Base-by-base conservation (phyloP, 2,888 invertebrate species). In the Papilio protenor region DNA sequence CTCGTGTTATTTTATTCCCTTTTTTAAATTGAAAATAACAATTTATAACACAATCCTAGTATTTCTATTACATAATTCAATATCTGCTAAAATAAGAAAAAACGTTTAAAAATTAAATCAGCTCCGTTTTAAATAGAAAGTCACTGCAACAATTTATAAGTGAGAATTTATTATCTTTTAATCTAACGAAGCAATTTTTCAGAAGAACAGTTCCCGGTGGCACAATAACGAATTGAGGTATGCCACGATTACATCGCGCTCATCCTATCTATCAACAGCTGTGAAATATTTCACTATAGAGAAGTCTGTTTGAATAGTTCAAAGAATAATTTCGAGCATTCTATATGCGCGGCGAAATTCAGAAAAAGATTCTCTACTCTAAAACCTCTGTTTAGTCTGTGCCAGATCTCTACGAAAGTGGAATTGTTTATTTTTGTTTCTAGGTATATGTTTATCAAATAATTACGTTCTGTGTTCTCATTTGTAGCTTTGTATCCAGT, bases 311-410 rank as follows among this genome's bases (percentile, higher is more conserved):
- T 75, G 64, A 72, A 78, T 52, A 66, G 75, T 78, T 75, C 71
- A 75, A 78, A 78, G 78, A 59, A 75, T 72, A 71, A 18, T 72
- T 45, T 71, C 52, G 45, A 55, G 47, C 77, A 64, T 78, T 78
- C 75, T 71, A 69, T 78, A 75, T 66, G 75, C 72, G 55, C 64
- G 55, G 18, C 33, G 70, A 72, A 64, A 75, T 52, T 52, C 27
- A 57, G 55, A 78, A 75, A 78, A 71, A n/a, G n/a, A 75, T 78
- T 75, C 66, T 72, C 78, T 75, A 66, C 70, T 77, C 52, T 52
- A 77, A 47, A 71, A 78, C 57, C 61, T 75, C 64, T 75, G 78
- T 78, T 78, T 75, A 78, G 75, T 75, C 78, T 78, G 64, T 64
- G 64, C 23, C 40, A 40, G 55, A 61, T 70, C 64, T 78, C 23